A percentile compares a stretch with the other conserved stretches of the same genome.
These are phyloP conservation scores for Chrysemys picta DNA, from an alignment of 2,113 vertebrate genomes.

Conservation along the genomic window DNA sequence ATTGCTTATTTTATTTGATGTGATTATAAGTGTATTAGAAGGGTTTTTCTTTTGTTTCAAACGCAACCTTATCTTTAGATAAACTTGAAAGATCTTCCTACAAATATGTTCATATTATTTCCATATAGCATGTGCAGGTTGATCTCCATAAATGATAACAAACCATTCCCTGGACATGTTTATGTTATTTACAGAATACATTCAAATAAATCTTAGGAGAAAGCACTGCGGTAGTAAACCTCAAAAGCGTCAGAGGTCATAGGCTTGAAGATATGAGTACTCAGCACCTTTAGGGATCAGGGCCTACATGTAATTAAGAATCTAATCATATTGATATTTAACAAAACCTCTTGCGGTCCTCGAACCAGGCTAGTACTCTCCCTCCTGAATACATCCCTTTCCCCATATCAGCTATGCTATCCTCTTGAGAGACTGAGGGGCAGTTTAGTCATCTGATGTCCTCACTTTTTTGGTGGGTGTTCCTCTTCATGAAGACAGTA, in stretches of 20 bases:
- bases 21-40: background rate
- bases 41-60: background rate
- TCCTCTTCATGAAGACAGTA: background rate
- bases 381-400: background rate
- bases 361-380: background rate
- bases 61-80: background rate
- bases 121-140: rapidly evolving
- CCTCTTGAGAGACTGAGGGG: background rate
- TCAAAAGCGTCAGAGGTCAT: background rate
- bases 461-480: background rate
- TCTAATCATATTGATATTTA: background rate
- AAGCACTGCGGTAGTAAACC: background rate
- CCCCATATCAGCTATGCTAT: background rate
- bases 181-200: background rate
- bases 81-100: background rate
- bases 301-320: background rate
- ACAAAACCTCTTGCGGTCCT: background rate
- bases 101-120: background rate
- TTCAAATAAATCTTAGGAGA: background rate
- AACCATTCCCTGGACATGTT: background rate
- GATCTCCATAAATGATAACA: background rate
- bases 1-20: background rate
- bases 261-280: background rate
- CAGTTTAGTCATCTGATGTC: constrained; percentile 4
- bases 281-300: background rate